Conservation (phyloP, 2,113 vertebrate species). For the human (Homo sapiens) region GRCh38 chr1:211514001-211514500, state of each 20-base stretch:
- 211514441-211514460: too few species aligned
- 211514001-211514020: neutral
- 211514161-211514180: constrained; percentile 21
- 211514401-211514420: too few species aligned
- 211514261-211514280: too few species aligned
- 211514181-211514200: neutral
- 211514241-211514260: fast-evolving
- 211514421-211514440: too few species aligned
- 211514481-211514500: too few species aligned
- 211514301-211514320: fast-evolving
- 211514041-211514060: neutral
- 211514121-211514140: neutral
- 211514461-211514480: too few species aligned
- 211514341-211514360: neutral
- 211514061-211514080: neutral
- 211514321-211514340: neutral
- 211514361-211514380: neutral
- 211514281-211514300: neutral
- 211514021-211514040: neutral
- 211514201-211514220: neutral
- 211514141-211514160: constrained; percentile 68
- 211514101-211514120: fast-evolving
- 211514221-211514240: neutral
- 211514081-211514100: neutral
- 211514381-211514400: neutral